These are phyloP conservation scores for Solenopsis fugax DNA, from an alignment of 1,140 invertebrate species.

Conservation along the genomic window DNA sequence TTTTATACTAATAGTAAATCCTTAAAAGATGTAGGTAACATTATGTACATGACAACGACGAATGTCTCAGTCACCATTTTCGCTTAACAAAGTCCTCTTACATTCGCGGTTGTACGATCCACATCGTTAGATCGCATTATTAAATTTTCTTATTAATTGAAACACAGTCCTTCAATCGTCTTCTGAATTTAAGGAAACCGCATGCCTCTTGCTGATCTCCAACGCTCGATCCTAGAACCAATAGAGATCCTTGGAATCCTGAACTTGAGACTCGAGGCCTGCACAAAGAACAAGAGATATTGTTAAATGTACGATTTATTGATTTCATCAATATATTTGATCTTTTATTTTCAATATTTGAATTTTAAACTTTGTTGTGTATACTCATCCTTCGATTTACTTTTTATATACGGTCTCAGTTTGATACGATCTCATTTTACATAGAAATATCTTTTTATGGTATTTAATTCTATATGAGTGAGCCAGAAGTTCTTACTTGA, in stretches of 20 bases:
- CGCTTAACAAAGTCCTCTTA: constrained; percentile 69
- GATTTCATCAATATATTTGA: neutral
- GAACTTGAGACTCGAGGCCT: constrained; percentile 82
- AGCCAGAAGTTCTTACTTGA: too few relatives aligned
- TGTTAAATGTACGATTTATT: constrained; percentile 1
- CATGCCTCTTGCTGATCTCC: constrained; percentile 56
- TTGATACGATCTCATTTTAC: too few relatives aligned
- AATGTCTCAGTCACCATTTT: constrained; percentile 46
- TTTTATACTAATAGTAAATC: constrained; percentile 77
- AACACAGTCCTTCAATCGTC: constrained; percentile 30
- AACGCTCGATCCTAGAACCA: constrained; percentile 79
- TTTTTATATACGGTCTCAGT: too few relatives aligned
- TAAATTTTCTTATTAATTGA: constrained; percentile 47
- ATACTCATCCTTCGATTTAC: neutral
- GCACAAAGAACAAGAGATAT: constrained; percentile 63
- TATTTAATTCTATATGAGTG: too few relatives aligned
- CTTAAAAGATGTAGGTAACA: constrained; percentile 83
- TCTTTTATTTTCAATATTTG: neutral
- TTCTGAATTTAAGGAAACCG: constrained; percentile 42
- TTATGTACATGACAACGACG: constrained; percentile 78
- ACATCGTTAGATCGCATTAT: constrained; percentile 17
- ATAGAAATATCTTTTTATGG: too few relatives aligned
- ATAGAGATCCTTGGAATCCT: constrained; percentile 82
- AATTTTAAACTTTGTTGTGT: neutral
- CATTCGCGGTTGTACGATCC: constrained; percentile 3